phyloP scores from a whole-genome alignment of 1,140 invertebrate genomes.

The Solen grandis region DNA sequence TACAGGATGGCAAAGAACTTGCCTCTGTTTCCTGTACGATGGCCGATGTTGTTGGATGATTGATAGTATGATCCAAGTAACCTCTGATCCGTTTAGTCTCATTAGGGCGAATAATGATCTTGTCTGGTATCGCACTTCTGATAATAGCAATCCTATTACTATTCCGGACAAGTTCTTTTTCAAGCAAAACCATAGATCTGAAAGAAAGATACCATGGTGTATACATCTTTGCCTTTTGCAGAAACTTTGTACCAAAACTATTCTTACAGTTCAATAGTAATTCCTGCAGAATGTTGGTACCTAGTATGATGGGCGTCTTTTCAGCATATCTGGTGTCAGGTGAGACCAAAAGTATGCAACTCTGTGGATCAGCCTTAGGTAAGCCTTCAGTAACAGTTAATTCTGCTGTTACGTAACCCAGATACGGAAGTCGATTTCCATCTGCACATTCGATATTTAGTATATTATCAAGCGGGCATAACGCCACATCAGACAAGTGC shows the following conservation, averaged over 20 bases:
- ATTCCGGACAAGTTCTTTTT: conserved; percentile 1
- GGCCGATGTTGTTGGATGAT: conserved; percentile 11
- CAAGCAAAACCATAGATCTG: not conserved
- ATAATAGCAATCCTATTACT: not conserved
- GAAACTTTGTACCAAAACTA: not conserved
- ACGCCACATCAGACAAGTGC: not conserved
- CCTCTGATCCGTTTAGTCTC: not conserved
- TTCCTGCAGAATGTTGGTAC: not conserved
- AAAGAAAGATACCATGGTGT: not conserved
- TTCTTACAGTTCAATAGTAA: not conserved
- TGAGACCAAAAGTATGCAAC: not conserved
- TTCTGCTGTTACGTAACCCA: not conserved
- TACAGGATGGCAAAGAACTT: not conserved
- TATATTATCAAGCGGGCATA: too few species aligned
- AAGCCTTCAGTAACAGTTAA: not conserved
- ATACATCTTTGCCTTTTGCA: not conserved
- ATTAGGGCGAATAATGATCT: not conserved
- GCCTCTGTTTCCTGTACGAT: conserved; percentile 25
- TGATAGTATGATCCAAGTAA: not conserved
- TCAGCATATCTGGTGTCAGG: too few species aligned
- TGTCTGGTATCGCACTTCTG: not conserved
- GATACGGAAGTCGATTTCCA: not conserved
- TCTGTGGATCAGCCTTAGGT: not conserved
- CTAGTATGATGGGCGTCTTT: too few species aligned
- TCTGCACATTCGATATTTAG: conserved; percentile 15